Evolutionary conservation across 2,888 invertebrate species (phyloP).

Genomic region (Ectropis crepuscularia): DNA sequence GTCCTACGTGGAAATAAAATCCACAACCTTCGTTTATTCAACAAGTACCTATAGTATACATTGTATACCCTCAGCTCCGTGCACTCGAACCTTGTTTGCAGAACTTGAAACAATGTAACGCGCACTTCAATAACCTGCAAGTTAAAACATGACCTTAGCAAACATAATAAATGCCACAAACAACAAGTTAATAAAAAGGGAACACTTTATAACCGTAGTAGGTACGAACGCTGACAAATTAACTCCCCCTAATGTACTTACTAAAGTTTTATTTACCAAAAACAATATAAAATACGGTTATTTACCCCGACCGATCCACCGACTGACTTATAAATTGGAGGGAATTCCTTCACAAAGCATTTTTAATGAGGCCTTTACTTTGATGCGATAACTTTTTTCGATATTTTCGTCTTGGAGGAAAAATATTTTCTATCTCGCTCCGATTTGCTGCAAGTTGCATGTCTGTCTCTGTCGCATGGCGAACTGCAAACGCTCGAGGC

Average conservation of each 20-base stretch:
- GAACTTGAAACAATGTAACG: background rate
- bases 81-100: background rate
- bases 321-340: slow-evolving; percentile 78
- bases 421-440: slow-evolving; percentile 66
- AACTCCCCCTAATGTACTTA: slow-evolving; percentile 37
- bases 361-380: slow-evolving; percentile 83
- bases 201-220: slow-evolving; percentile 21
- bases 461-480: slow-evolving; percentile 56
- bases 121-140: background rate
- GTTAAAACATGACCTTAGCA: background rate
- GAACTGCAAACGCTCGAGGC: slow-evolving; percentile 75
- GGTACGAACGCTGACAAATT: slow-evolving; percentile 32
- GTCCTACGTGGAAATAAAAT: too few relatives aligned
- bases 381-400: slow-evolving; percentile 82
- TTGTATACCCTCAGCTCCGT: too few relatives aligned
- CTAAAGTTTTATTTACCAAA: slow-evolving; percentile 60
- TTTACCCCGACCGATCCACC: slow-evolving; percentile 73
- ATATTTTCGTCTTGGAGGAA: slow-evolving; percentile 76
- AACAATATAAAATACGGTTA: slow-evolving; percentile 71
- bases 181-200: slow-evolving; percentile 29
- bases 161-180: slow-evolving; percentile 11
- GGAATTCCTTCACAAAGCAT: slow-evolving; percentile 78
- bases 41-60: too few relatives aligned
- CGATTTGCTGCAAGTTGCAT: slow-evolving; percentile 45
- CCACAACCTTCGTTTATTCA: too few relatives aligned